phyloP scores from a whole-genome alignment of 2,113 vertebrate species.

The Mormyrus iriodes region DNA sequence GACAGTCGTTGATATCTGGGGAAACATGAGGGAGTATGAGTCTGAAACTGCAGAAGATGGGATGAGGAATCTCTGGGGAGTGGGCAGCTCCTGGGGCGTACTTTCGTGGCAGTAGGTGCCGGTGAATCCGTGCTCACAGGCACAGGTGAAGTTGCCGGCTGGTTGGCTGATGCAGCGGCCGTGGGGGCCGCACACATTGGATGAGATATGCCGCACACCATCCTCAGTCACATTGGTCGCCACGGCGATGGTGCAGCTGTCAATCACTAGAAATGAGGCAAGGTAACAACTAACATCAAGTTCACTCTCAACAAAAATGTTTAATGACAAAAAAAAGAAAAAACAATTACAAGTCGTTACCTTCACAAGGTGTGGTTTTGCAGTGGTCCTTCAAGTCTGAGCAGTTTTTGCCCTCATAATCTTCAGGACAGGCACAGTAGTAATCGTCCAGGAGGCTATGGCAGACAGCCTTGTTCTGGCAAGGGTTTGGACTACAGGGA shows the following conservation, averaged over 20 bases:
- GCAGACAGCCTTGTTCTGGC: conserved; percentile 79
- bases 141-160: conserved; percentile 87
- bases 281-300: neutral
- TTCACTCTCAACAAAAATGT: neutral
- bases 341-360: conserved; percentile 45
- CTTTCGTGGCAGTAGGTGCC: conserved; percentile 93
- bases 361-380: conserved; percentile 79
- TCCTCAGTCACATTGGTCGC: conserved; percentile 66
- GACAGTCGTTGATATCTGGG: conserved; percentile 88
- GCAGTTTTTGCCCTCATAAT: conserved; percentile 84
- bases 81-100: conserved; percentile 56
- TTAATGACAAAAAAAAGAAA: neutral
- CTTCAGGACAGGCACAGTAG: conserved; percentile 81
- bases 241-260: conserved; percentile 83
- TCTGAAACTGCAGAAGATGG: neutral
- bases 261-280: conserved; percentile 68
- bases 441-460: conserved; percentile 73
- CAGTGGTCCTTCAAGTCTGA: conserved; percentile 84
- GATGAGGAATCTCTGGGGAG: neutral
- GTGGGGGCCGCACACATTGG: conserved; percentile 84
- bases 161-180: conserved; percentile 83
- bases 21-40: neutral
- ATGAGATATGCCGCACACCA: conserved; percentile 66
- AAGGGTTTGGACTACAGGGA: conserved; percentile 80
- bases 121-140: conserved; percentile 85